A percentile compares a stretch with the other conserved stretches of the same genome.
phyloP scores from a whole-genome alignment of 2,888 invertebrate species.

The Drepanosiphum platanoidis region DNA sequence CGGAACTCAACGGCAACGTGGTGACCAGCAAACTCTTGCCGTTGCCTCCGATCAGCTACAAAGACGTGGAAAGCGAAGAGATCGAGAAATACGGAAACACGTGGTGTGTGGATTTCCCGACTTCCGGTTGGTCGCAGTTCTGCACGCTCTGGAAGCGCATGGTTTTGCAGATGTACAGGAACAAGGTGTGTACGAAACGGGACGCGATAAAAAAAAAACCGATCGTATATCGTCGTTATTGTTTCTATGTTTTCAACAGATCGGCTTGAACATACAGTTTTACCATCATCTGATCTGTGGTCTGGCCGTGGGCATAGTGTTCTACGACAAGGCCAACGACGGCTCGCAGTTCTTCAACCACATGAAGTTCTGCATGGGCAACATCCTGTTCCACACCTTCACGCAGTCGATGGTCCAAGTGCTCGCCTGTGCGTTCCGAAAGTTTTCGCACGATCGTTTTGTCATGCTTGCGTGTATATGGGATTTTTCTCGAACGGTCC shows the following conservation, averaged over 20 bases:
- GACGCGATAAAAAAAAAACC: background rate
- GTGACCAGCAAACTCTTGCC: slow-evolving; percentile 26
- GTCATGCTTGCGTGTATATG: no score
- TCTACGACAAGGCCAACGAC: slow-evolving; percentile 74
- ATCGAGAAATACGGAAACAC: slow-evolving; percentile 24
- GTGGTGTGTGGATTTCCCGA: slow-evolving; percentile 68
- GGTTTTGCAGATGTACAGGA: slow-evolving; percentile 73
- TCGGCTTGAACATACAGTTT: slow-evolving; percentile 71
- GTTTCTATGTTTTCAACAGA: slow-evolving; percentile 62
- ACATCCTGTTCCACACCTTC: slow-evolving; percentile 75
- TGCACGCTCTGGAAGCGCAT: slow-evolving; percentile 72
- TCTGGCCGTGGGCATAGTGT: slow-evolving; percentile 72
- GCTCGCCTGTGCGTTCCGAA: slow-evolving; percentile 72
- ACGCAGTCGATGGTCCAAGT: slow-evolving; percentile 78
- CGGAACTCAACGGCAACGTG: slow-evolving; percentile 55
- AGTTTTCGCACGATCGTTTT: no score
- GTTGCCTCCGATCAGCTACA: slow-evolving; percentile 51
- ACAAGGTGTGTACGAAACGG: slow-evolving; percentile 68
- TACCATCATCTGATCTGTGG: slow-evolving; percentile 74
- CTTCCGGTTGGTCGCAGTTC: slow-evolving; percentile 73
- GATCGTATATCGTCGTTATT: background rate
- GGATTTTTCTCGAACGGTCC: no score
- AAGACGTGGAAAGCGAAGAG: slow-evolving; percentile 1
- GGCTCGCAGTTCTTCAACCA: slow-evolving; percentile 77
- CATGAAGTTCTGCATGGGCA: slow-evolving; percentile 75